These are phyloP conservation scores for Climacteris rufus DNA, from an alignment of 2,113 vertebrate genomes.

Conservation along the genomic window DNA sequence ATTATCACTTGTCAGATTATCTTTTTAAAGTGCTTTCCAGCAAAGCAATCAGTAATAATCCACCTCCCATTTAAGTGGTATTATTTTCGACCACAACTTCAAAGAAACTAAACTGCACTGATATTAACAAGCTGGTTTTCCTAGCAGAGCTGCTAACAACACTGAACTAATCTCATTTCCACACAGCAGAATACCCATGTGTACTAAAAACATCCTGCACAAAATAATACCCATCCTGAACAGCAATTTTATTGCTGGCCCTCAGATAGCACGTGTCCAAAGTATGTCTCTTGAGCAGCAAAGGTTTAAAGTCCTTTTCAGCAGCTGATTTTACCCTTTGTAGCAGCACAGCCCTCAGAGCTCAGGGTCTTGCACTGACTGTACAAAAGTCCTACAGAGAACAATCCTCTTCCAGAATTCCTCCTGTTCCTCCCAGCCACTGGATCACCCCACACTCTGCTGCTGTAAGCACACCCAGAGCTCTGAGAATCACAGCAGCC, in stretches of 20 bases:
- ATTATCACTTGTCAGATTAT: neutral
- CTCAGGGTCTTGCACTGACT: neutral
- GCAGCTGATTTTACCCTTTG: neutral
- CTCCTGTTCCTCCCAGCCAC: neutral
- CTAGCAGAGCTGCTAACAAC: neutral
- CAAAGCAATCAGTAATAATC: neutral
- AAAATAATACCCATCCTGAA: neutral
- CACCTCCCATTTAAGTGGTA: neutral
- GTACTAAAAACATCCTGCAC: neutral
- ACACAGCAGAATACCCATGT: neutral
- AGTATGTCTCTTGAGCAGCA: neutral
- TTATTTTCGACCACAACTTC: neutral
- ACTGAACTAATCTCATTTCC: neutral
- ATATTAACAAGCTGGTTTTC: neutral
- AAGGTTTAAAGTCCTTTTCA: neutral
- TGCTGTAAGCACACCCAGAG: neutral
- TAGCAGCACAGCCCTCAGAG: neutral
- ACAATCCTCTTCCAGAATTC: neutral
- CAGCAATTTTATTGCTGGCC: neutral
- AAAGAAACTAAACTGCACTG: neutral
- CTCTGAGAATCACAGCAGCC: neutral
- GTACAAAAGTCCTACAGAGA: neutral
- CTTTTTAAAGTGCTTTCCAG: conserved; percentile 12
- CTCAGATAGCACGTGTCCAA: neutral
- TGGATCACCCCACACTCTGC: neutral